These are phyloP conservation scores for Mimumesa dahlbomi DNA, from an alignment of 2,888 invertebrate genomes.

Conservation along the genomic window DNA sequence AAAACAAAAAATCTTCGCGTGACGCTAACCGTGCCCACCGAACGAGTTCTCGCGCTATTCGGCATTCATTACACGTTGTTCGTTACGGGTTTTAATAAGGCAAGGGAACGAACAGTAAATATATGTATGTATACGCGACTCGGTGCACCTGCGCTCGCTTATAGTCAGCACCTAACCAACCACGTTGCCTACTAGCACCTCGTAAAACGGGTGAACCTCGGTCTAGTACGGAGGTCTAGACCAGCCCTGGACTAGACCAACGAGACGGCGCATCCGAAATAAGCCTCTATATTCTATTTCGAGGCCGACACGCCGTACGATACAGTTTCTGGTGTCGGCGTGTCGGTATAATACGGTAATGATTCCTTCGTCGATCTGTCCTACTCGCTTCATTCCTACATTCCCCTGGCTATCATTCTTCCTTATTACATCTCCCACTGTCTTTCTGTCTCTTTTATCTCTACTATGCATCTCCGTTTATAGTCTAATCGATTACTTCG, in stretches of 20 bases:
- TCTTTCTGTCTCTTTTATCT: not conserved
- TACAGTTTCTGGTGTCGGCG: constrained; percentile 60
- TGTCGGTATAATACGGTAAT: constrained; percentile 56
- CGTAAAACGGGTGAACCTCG: constrained; percentile 69
- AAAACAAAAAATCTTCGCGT: constrained; percentile 2
- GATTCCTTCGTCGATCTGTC: constrained; percentile 44
- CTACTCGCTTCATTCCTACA: constrained; percentile 22
- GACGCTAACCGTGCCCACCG: constrained; percentile 4
- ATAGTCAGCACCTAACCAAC: constrained; percentile 48
- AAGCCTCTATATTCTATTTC: constrained; percentile 75
- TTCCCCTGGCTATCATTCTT: constrained; percentile 5
- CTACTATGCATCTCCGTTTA: not conserved
- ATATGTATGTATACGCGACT: constrained; percentile 37
- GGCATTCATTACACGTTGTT: constrained; percentile 32
- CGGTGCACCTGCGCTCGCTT: constrained; percentile 56
- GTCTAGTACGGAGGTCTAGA: constrained; percentile 76
- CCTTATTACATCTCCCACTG: constrained; percentile 7
- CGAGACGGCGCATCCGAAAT: constrained; percentile 74
- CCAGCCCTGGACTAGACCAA: constrained; percentile 74
- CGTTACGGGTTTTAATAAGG: constrained; percentile 56
- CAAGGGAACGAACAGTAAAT: constrained; percentile 29
- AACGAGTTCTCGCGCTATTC: constrained; percentile 13
- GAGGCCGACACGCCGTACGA: constrained; percentile 67
- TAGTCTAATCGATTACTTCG: not conserved
- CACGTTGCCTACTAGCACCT: constrained; percentile 61